Evolutionary conservation across 2,113 vertebrate species (phyloP).

Genomic region (Eleginops maclovinus): DNA sequence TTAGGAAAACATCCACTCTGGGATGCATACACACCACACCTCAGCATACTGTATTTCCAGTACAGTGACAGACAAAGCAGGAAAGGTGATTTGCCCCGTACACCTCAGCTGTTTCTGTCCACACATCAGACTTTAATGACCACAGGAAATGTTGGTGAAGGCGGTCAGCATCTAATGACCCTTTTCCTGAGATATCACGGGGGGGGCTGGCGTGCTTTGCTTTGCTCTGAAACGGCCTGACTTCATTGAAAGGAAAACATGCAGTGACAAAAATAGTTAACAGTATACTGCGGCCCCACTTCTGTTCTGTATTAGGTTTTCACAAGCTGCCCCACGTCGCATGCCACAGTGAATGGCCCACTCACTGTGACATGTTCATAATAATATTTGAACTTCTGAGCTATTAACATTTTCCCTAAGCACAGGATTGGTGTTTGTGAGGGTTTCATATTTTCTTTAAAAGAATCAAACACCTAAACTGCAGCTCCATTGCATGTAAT

Average conservation of each 20-base stretch:
- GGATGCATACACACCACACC: constrained; percentile 15
- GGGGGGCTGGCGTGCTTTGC: constrained; percentile 27
- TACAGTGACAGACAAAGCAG: constrained; percentile 3
- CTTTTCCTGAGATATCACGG: constrained; percentile 69
- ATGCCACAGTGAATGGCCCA: not conserved
- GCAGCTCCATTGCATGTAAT: not conserved
- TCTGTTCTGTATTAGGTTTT: constrained; percentile 21
- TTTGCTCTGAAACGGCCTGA: constrained; percentile 54
- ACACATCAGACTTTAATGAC: constrained; percentile 37
- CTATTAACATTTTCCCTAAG: constrained; percentile 7
- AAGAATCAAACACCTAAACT: not conserved
- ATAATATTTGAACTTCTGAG: constrained; percentile 39
- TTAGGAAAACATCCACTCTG: constrained; percentile 35
- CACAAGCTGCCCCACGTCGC: constrained; percentile 1
- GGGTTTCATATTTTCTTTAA: constrained; percentile 25
- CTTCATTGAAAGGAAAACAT: constrained; percentile 54
- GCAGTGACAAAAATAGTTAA: constrained; percentile 43
- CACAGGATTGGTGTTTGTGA: constrained; percentile 3
- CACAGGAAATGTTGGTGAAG: constrained; percentile 49
- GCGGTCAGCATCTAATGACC: constrained; percentile 57
- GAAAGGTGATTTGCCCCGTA: not conserved
- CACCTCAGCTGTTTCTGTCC: constrained; percentile 18
- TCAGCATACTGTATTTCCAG: constrained; percentile 19
- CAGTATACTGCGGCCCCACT: constrained; percentile 21
- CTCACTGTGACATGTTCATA: constrained; percentile 8